Percentiles rank a stretch among this genome's conserved stretches.
Evolutionary conservation across 1,140 invertebrate genomes (phyloP).

Genomic region (Sesamia nonagrioides): DNA sequence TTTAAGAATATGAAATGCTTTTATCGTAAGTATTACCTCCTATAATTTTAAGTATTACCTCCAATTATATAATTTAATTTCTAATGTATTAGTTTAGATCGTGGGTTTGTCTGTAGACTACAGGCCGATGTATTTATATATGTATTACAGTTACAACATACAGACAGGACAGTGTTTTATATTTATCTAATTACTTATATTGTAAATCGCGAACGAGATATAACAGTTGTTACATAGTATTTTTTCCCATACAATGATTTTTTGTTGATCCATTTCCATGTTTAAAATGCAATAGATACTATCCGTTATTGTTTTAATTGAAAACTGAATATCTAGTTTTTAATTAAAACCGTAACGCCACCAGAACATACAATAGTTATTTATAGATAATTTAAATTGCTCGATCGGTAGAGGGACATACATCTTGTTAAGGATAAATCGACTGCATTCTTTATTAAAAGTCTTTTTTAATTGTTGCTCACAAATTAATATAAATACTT

Average conservation of each 20-base stretch:
- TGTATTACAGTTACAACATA: conserved; percentile 47
- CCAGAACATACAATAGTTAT: conserved; percentile 82
- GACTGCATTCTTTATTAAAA: conserved; percentile 62
- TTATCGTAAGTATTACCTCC: conserved; percentile 84
- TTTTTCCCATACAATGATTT: conserved; percentile 84
- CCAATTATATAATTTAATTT: conserved; percentile 77
- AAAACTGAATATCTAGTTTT: conserved; percentile 44
- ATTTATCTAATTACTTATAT: conserved; percentile 80
- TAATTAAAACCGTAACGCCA: conserved; percentile 61
- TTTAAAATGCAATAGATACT: conserved; percentile 84
- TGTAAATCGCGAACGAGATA: conserved; percentile 82
- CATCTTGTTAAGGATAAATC: conserved; percentile 78
- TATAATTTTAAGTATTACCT: conserved; percentile 85
- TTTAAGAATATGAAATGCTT: conserved; percentile 63
- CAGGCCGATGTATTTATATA: conserved; percentile 48
- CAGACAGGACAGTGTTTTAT: conserved; percentile 73
- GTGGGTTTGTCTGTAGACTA: not conserved
- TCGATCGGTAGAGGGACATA: conserved; percentile 69
- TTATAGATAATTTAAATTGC: conserved; percentile 82
- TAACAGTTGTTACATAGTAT: conserved; percentile 83
- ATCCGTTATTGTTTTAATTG: conserved; percentile 65
- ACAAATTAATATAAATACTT: conserved; percentile 29
- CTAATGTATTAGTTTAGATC: conserved; percentile 67
- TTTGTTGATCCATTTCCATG: conserved; percentile 84
- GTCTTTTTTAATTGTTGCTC: conserved; percentile 42